phyloP scores from a whole-genome alignment of 1,140 invertebrate genomes.

The Drosophila neocordata region DNA sequence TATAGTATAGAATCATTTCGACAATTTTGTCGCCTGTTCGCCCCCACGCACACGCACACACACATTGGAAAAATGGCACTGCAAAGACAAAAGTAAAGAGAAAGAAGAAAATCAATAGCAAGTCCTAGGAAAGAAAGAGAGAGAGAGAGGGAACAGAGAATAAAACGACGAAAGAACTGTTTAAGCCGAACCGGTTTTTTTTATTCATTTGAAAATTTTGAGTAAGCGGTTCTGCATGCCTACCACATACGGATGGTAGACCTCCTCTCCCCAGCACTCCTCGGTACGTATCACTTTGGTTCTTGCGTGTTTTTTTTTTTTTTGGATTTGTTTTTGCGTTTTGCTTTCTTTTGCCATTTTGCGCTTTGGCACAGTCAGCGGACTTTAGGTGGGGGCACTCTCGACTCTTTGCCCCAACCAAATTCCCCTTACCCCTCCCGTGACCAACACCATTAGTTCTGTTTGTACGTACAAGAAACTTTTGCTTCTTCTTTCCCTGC shows the following conservation, averaged over 20 bases:
- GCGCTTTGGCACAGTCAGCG: conserved; percentile 21
- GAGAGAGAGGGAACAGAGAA: neutral
- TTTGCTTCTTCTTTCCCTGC: neutral
- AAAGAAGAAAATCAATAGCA: neutral
- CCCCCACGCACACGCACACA: conserved; percentile 9
- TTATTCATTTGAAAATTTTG: conserved; percentile 59
- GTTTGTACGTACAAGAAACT: conserved; percentile 15
- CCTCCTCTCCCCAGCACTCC: neutral
- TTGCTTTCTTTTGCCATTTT: conserved; percentile 17
- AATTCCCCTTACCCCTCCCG: neutral
- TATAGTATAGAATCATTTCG: neutral
- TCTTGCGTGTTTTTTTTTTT: neutral
- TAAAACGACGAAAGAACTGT: conserved; percentile 53
- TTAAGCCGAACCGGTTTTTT: conserved; percentile 60
- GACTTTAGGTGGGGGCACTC: conserved; percentile 1
- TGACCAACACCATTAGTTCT: conserved; percentile 46
- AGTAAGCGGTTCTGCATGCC: conserved; percentile 48
- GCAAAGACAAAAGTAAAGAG: conserved; percentile 6
- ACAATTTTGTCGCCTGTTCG: conserved; percentile 40
- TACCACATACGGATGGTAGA: conserved; percentile 9
- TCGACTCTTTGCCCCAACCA: neutral
- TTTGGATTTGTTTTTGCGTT: neutral
- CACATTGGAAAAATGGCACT: conserved; percentile 26
- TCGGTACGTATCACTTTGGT: too few relatives aligned
- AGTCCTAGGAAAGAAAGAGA: neutral